Evolutionary conservation across 2,797 vertebrate genomes (phyloP).

Genomic region (Danio aesculapii): DNA sequence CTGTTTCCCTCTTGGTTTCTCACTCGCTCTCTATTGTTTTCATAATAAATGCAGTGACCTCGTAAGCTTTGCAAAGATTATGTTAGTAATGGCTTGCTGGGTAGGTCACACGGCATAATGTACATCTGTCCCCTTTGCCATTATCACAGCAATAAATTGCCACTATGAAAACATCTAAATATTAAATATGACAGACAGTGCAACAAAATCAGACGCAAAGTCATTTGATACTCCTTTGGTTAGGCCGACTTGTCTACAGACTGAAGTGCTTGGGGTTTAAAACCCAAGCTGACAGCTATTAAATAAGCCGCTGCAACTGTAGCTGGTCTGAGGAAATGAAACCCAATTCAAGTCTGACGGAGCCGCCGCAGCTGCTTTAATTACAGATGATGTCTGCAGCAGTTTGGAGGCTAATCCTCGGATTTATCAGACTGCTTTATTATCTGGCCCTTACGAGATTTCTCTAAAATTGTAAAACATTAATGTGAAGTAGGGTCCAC

Average conservation of each 20-base stretch:
- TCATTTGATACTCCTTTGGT: constrained; percentile 67
- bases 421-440: constrained; percentile 52
- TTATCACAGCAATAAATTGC: constrained; percentile 66
- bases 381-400: constrained; percentile 61
- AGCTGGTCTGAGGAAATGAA: constrained; percentile 68
- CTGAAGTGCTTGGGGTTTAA: constrained; percentile 60
- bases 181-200: constrained; percentile 71
- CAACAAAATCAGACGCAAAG: constrained; percentile 66
- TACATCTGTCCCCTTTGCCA: constrained; percentile 65
- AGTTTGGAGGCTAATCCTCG: constrained; percentile 62
- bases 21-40: constrained; percentile 49
- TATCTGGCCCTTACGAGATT: constrained; percentile 28
- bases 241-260: constrained; percentile 50
- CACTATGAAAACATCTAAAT: constrained; percentile 71
- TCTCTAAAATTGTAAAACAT: constrained; percentile 21
- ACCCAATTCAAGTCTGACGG: constrained; percentile 63
- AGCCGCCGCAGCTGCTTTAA: constrained; percentile 65
- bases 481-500: neutral
- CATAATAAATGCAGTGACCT: constrained; percentile 63
- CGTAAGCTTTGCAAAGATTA: constrained; percentile 59
- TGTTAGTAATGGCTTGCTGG: constrained; percentile 60
- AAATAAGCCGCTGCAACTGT: constrained; percentile 71
- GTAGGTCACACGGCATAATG: constrained; percentile 51
- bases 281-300: constrained; percentile 65
- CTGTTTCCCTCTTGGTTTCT: constrained; percentile 7